Evolutionary conservation across 1,140 invertebrate species (phyloP).

Genomic region (Cherax quadricarinatus): DNA sequence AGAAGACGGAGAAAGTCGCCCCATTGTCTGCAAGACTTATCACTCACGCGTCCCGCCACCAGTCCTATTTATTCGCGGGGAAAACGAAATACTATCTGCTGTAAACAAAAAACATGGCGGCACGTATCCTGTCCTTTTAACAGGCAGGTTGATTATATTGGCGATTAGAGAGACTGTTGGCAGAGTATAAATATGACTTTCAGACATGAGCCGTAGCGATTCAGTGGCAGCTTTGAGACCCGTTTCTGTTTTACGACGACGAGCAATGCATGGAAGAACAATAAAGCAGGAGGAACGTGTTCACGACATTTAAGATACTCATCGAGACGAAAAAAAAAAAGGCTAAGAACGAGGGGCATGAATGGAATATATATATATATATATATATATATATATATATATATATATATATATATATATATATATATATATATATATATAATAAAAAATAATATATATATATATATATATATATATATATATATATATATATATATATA

Average conservation of each 20-base stretch:
- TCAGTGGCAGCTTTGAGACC: neutral
- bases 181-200: neutral
- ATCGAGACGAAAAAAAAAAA: too few relatives aligned
- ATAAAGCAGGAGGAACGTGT: too few relatives aligned
- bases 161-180: neutral
- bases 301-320: too few relatives aligned
- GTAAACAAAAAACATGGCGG: slow-evolving; percentile 11
- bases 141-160: neutral
- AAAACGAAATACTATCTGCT: neutral
- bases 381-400: too few relatives aligned
- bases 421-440: too few relatives aligned
- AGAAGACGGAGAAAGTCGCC: neutral
- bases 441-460: too few relatives aligned
- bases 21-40: neutral
- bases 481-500: too few relatives aligned
- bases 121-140: neutral
- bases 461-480: too few relatives aligned
- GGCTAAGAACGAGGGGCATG: too few relatives aligned
- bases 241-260: neutral
- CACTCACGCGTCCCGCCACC: neutral
- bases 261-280: too few relatives aligned
- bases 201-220: neutral
- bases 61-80: neutral
- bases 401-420: too few relatives aligned
- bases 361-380: too few relatives aligned